Base-by-base conservation (phyloP, 2,888 invertebrate species). In the Taphrorychus bicolor region DNA sequence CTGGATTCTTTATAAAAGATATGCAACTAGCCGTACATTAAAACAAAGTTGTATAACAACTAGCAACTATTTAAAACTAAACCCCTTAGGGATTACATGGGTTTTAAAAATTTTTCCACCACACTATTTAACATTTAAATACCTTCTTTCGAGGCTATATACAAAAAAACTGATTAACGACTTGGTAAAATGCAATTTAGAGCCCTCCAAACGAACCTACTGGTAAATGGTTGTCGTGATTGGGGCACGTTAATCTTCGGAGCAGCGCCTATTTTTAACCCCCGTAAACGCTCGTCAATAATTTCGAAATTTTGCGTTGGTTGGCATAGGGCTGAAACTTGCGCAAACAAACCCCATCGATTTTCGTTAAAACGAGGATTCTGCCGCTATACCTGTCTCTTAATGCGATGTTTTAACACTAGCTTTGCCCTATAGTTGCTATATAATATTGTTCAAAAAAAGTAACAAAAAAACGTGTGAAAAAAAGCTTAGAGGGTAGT, bases 251-350 rank as follows among this genome's bases (percentile, higher is more conserved):
- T 59, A 16, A 41, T 65, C 65, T 64, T 64, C 16, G n/a, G 1
- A 5, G 45, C 45, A 16, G 41, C 22, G 52, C 42, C 65, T 65
- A 65, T 65, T 65, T 65, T 59, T 65, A 64, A 65, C 65, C 51
- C 48, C 18, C 14, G 32, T 41, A 40, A 23, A 18, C n/a, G 48
- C 19, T 57, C 19, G 61, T 66, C 66, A 42, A 66, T 66, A 66
- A 60, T n/a, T 61, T 66, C 52, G 23, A 66, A 66, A 61, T 58
- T 52, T 66, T 58, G 61, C 66, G 61, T 66, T 66, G 52, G 53
- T 66, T 66, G 52, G 53, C 52, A 52, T 19, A 56, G 60, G 56
- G 49, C 24, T 54, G 59, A 49, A 45, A 14, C 59, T 53, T 65
- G 65, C 59, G 65, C 65, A 59, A 59, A 45, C 9, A 14, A 16